Percentiles rank a stretch among this genome's conserved stretches.
These are phyloP conservation scores for Ferrisia virgata DNA, from an alignment of 2,888 invertebrate species.

Conservation along the genomic window DNA sequence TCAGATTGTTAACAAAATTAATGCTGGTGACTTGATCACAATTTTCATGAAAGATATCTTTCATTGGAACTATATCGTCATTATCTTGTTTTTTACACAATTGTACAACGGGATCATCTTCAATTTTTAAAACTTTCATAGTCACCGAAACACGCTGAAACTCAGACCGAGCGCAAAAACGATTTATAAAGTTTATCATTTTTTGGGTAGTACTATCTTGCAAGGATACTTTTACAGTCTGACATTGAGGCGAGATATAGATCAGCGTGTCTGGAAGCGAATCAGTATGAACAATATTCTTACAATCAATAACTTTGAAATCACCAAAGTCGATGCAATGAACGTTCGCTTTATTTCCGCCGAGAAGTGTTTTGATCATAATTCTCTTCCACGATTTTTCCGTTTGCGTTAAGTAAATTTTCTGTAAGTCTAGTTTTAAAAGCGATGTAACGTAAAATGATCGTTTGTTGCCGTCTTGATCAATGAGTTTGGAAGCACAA, in stretches of 20 bases:
- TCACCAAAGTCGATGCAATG: conserved; percentile 4
- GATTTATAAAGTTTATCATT: background rate
- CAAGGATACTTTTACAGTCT: background rate
- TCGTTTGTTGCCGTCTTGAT: background rate
- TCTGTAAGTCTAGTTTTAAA: background rate
- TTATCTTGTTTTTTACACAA: background rate
- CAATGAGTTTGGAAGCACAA: background rate
- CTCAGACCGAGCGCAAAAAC: background rate
- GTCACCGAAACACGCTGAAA: background rate
- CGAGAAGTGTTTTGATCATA: background rate
- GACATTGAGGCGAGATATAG: conserved; percentile 20
- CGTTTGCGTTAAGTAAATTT: background rate
- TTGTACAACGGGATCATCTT: background rate
- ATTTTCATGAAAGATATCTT: background rate
- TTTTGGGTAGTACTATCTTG: background rate
- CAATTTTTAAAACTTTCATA: background rate
- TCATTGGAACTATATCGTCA: background rate
- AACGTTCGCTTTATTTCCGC: background rate
- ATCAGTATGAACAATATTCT: background rate
- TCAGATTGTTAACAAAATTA: background rate
- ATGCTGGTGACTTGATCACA: background rate
- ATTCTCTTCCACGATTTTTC: conserved; percentile 25
- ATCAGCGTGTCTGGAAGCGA: conserved; percentile 3
- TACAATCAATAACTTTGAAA: background rate
- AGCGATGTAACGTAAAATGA: background rate